These are phyloP conservation scores for Solenodon paradoxus DNA, from an alignment of 2,113 vertebrate genomes.

Conservation along the genomic window DNA sequence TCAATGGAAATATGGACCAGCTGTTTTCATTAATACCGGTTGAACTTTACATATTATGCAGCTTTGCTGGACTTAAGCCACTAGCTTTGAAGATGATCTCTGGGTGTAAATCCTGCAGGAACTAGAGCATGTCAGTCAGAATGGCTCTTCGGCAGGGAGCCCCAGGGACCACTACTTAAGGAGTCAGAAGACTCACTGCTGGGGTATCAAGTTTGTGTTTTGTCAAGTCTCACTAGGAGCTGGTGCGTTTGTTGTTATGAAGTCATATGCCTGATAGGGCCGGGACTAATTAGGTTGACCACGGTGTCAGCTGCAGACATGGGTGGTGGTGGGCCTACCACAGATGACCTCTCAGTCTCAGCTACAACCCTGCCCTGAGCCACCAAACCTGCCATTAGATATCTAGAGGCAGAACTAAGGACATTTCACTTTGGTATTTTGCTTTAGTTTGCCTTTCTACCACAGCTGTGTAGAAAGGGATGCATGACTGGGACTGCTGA, in stretches of 20 bases:
- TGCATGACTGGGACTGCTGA: not conserved
- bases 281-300: not conserved
- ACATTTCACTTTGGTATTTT: not conserved
- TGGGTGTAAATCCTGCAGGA: not conserved
- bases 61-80: not conserved
- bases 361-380: not conserved
- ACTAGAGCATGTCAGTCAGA: not conserved
- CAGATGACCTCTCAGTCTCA: not conserved
- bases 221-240: not conserved
- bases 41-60: slow-evolving; percentile 44
- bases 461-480: not conserved
- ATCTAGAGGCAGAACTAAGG: slow-evolving; percentile 1
- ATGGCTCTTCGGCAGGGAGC: not conserved
- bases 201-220: slow-evolving; percentile 26
- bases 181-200: not conserved
- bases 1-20: not conserved
- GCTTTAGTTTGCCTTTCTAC: not conserved
- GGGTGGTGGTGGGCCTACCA: not conserved
- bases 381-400: not conserved
- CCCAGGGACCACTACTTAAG: not conserved
- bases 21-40: not conserved
- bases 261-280: not conserved
- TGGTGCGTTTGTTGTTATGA: slow-evolving; percentile 32
- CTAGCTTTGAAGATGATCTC: not conserved
- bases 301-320: not conserved